Percentiles rank a stretch among this genome's conserved stretches.
Evolutionary conservation across 1,140 invertebrate genomes (phyloP).

Genomic region (Heliconius eleuchia): DNA sequence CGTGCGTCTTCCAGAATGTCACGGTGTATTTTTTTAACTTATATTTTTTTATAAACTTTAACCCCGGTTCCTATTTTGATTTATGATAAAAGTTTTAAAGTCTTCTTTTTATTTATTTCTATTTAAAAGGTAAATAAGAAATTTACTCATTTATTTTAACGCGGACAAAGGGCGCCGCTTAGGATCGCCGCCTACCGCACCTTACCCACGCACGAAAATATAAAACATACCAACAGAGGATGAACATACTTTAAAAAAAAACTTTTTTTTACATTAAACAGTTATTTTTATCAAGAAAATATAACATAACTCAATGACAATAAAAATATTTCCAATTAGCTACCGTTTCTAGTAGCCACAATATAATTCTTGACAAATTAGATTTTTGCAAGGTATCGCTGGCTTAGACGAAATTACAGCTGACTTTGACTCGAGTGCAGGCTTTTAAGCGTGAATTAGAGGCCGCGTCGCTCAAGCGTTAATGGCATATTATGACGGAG

Average conservation of each 20-base stretch:
- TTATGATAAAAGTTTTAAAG: no score
- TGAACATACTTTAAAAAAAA: background rate
- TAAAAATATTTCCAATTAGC: conserved; percentile 24
- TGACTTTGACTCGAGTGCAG: conserved; percentile 79
- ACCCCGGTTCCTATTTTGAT: no score
- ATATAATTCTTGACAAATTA: conserved; percentile 78
- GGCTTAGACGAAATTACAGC: conserved; percentile 77
- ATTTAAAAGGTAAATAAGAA: no score
- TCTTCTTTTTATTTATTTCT: no score
- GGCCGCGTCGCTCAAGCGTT: conserved; percentile 72
- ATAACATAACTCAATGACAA: background rate
- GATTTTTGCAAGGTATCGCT: conserved; percentile 76
- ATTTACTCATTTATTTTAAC: no score
- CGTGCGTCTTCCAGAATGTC: no score
- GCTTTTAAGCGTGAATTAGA: conserved; percentile 80
- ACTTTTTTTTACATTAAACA: background rate
- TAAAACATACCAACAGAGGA: no score
- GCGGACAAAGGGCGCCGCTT: background rate
- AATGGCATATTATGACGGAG: conserved; percentile 78
- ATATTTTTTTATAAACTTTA: no score
- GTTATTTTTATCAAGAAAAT: background rate
- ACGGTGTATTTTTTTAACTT: no score
- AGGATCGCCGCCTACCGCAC: background rate
- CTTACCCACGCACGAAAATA: background rate
- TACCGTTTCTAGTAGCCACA: conserved; percentile 59